Percentiles rank a stretch among this genome's conserved stretches.
Evolutionary conservation across 1,140 invertebrate species (phyloP).

Genomic region (Lanistes nyassanus): DNA sequence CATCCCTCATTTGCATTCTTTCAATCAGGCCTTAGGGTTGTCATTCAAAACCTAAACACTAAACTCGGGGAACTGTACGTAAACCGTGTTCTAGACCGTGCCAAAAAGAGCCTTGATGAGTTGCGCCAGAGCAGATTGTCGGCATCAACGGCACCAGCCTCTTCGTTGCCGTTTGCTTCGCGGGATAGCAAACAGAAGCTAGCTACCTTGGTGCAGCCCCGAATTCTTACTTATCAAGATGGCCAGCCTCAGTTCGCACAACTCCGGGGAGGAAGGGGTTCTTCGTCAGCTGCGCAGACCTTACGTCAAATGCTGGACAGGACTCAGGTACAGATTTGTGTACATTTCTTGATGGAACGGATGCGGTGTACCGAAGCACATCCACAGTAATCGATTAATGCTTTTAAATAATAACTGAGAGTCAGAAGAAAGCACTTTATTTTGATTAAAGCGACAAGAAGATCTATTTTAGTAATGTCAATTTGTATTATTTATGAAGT

Average conservation of each 20-base stretch:
- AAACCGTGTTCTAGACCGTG: constrained; percentile 39
- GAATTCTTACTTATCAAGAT: constrained; percentile 46
- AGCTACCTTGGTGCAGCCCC: constrained; percentile 41
- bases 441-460: too few species aligned
- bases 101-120: constrained; percentile 43
- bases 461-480: too few species aligned
- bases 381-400: too few species aligned
- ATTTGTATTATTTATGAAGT: too few species aligned
- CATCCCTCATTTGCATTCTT: too few species aligned
- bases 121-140: constrained; percentile 38
- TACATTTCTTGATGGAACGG: background rate
- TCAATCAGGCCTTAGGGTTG: background rate
- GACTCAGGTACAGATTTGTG: constrained; percentile 29
- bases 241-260: constrained; percentile 26
- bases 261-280: background rate
- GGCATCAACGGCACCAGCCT: constrained; percentile 25
- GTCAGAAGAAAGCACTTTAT: too few species aligned
- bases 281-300: constrained; percentile 12
- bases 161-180: background rate
- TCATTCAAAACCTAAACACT: background rate
- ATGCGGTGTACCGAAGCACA: constrained; percentile 15
- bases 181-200: constrained; percentile 36
- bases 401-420: too few species aligned
- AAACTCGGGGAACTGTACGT: too few species aligned
- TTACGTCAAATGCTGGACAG: constrained; percentile 34